A percentile compares a stretch with the other conserved stretches of the same genome.
Evolutionary conservation across 2,888 invertebrate genomes (phyloP).

Genomic region (Drosophila koepferae): DNA sequence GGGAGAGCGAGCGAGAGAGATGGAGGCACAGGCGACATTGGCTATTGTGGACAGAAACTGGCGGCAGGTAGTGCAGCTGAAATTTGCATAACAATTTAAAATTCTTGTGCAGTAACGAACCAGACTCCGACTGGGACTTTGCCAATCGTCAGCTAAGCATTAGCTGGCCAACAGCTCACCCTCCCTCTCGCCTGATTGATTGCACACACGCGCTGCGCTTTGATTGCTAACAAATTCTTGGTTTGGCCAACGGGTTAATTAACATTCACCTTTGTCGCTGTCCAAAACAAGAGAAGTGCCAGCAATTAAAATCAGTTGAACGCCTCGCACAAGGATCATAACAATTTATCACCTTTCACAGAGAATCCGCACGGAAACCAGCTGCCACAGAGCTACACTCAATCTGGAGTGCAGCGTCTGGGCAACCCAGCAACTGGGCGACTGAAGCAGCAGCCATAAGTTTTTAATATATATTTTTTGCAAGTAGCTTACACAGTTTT

Average conservation of each 20-base stretch:
- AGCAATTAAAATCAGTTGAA: constrained; percentile 44
- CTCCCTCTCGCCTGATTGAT: constrained; percentile 57
- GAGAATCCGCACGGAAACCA: constrained; percentile 1
- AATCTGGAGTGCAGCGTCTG: constrained; percentile 13
- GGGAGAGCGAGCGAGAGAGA: not conserved
- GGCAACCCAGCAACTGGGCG: too few species aligned
- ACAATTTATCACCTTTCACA: constrained; percentile 23
- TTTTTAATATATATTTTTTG: constrained; percentile 43
- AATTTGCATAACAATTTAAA: constrained; percentile 80
- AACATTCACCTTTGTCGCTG: constrained; percentile 48
- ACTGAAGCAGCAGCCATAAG: constrained; percentile 32
- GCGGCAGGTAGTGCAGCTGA: constrained; percentile 24
- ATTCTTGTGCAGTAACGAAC: constrained; percentile 73
- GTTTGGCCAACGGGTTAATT: constrained; percentile 61
- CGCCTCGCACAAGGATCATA: constrained; percentile 16
- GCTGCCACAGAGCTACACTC: constrained; percentile 14
- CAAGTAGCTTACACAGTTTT: constrained; percentile 27
- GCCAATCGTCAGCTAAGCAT: constrained; percentile 26
- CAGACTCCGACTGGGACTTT: constrained; percentile 11
- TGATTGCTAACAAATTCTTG: constrained; percentile 68
- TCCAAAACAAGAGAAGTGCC: constrained; percentile 23
- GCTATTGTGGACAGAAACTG: constrained; percentile 9
- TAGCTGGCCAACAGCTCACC: constrained; percentile 9
- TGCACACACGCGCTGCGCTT: constrained; percentile 67
- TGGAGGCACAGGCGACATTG: constrained; percentile 7